Evolutionary conservation across 1,140 invertebrate genomes (phyloP), one percentile per base, ranked within the genome.

Genomic region (Drosophila lini): DNA sequence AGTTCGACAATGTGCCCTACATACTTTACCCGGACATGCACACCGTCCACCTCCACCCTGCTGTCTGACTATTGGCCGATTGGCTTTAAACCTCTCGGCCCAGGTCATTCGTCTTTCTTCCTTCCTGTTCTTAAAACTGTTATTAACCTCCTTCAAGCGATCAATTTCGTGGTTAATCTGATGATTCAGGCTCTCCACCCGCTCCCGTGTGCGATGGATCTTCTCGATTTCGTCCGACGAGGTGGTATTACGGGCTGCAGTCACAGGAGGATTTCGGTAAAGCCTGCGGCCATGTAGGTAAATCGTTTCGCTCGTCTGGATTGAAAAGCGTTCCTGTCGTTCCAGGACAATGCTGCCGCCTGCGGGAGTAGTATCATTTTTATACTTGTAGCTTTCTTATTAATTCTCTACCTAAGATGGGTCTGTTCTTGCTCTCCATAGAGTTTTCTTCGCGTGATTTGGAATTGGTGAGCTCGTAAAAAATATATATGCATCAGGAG

Each of bases 81-180:
- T 78, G 1, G 42, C 28, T 7, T 13, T 28, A 8, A 76, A 53
- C 3, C 31, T 63, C 4, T 69, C 41, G 5, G 32, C 7, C 62
- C 62, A 59, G 4, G 40, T 44, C 38, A 34, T 32, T 8, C 41
- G 9, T 8, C 16, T 50, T 0, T 40, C 16, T 0, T 16, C 41
- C 6, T n/a, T 53, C 31, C 25, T 58, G 25, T 2, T 15, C 6
- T 9, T 60, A 4, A 77, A 57, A 13, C 40, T 34, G 2, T 67
- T 15, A 0, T 64, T 61, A 11, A 80, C 80, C 2, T 52, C 44
- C 15, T 74, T 80, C 5, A 86, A 16, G 19, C 47, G 71, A 0
- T 25, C 57, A 3, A 86, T 77, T 31, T 86, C 83, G 44, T 48
- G 13, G 19, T 67, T 58, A 31, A 86, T 88, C 53, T 55, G 38